Conservation (phyloP, 1,140 invertebrate species). For the Zaprionus nigranus region DNA sequence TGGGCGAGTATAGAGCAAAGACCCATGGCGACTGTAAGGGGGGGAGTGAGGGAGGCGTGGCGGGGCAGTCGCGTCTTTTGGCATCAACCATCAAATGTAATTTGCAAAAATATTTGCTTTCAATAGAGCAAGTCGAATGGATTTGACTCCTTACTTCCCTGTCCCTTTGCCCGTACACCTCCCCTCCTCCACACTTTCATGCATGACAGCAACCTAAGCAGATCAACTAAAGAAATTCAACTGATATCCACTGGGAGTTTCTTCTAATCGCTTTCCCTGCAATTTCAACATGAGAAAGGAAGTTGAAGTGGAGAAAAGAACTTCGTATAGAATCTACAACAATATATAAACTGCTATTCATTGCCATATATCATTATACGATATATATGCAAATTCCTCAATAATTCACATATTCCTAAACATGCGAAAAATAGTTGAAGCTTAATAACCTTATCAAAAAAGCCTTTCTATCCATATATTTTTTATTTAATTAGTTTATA, state of each 20-base stretch:
- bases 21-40: background rate
- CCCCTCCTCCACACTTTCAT: background rate
- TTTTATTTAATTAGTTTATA: too few relatives aligned
- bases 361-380: too few relatives aligned
- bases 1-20: background rate
- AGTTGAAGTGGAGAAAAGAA: background rate
- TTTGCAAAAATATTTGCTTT: constrained; percentile 80
- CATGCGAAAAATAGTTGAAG: too few relatives aligned
- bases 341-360: too few relatives aligned
- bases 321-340: background rate
- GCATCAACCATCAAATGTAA: constrained; percentile 63
- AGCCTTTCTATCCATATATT: too few relatives aligned
- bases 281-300: background rate
- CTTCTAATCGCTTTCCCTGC: constrained; percentile 7
- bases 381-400: too few relatives aligned
- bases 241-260: background rate
- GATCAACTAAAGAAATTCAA: background rate
- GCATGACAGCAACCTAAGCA: background rate
- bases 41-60: background rate
- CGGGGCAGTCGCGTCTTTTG: constrained; percentile 27
- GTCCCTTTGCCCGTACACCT: background rate
- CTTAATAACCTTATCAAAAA: too few relatives aligned
- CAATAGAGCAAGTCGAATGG: constrained; percentile 57
- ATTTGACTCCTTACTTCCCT: background rate
- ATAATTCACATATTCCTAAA: too few relatives aligned